These are phyloP conservation scores for Synergus itoensis DNA, from an alignment of 2,888 invertebrate genomes.

Conservation along the genomic window DNA sequence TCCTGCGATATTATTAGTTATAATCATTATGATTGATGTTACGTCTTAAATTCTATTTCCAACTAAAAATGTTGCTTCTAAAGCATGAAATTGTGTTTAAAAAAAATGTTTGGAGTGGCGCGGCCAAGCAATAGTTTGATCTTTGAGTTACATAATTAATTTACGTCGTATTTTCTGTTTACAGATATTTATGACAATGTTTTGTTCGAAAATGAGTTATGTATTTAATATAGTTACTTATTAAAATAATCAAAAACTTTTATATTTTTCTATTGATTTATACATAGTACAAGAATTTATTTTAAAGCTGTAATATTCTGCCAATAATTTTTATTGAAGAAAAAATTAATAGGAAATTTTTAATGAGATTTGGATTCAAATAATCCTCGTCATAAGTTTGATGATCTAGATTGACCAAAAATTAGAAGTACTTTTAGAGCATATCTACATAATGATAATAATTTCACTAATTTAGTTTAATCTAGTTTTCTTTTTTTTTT, in stretches of 20 bases:
- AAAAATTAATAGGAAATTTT: not conserved
- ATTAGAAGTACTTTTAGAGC: slow-evolving; percentile 7
- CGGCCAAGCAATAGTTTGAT: too few species aligned
- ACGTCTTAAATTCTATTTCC: not conserved
- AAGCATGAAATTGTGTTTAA: too few species aligned
- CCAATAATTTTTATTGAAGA: not conserved
- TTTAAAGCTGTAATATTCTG: not conserved
- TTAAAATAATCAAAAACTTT: not conserved
- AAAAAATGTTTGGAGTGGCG: too few species aligned
- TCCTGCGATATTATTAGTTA: not conserved
- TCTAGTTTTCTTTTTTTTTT: not conserved
- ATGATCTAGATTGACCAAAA: slow-evolving; percentile 32
- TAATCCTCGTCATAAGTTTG: not conserved
- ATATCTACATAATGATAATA: not conserved
- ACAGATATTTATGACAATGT: not conserved
- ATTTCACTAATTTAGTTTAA: not conserved
- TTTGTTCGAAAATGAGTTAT: not conserved
- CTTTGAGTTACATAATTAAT: not conserved
- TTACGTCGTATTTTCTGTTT: not conserved
- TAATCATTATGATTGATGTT: not conserved
- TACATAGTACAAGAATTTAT: not conserved
- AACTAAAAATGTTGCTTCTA: not conserved
- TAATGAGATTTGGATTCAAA: not conserved
- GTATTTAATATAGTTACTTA: not conserved
- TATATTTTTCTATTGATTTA: not conserved